Conservation (phyloP, 2,797 vertebrate species). For the Acestrorhynchus altus region DNA sequence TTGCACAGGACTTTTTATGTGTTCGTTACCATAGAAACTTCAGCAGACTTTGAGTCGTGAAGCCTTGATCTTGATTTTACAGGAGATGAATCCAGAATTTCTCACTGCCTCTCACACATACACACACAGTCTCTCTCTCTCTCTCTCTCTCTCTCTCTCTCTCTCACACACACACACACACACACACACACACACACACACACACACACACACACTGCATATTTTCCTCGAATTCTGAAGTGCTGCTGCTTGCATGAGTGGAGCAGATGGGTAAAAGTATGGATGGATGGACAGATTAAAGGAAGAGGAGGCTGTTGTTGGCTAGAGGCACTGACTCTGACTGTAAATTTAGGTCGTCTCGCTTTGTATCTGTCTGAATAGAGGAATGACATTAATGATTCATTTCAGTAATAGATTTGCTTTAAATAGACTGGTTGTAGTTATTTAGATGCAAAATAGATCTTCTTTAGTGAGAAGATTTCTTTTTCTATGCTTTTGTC, state of each 20-base stretch:
- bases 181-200: too few relatives aligned
- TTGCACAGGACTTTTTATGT: slow-evolving; percentile 4
- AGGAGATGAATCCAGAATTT: neutral
- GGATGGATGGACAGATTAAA: slow-evolving; percentile 55
- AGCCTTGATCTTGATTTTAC: slow-evolving; percentile 9
- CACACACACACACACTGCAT: neutral
- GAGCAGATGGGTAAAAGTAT: slow-evolving; percentile 56
- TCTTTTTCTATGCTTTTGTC: too few relatives aligned
- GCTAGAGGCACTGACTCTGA: slow-evolving; percentile 37
- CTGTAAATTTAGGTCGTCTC: slow-evolving; percentile 46
- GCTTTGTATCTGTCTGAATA: slow-evolving; percentile 36
- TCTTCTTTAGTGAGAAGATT: neutral
- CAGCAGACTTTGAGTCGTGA: slow-evolving; percentile 18
- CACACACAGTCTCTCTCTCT: too few relatives aligned
- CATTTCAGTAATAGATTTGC: slow-evolving; percentile 35
- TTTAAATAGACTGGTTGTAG: slow-evolving; percentile 34
- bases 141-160: too few relatives aligned
- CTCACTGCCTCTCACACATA: neutral
- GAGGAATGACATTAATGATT: slow-evolving; percentile 49
- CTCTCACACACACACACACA: neutral
- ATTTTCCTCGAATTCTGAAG: slow-evolving; percentile 6
- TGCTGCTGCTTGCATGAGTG: slow-evolving; percentile 10
- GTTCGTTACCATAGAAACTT: slow-evolving; percentile 40
- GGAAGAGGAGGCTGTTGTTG: slow-evolving; percentile 40
- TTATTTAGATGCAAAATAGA: slow-evolving; percentile 14